Percentiles rank a stretch among this genome's conserved stretches.
These are phyloP conservation scores for Pantherophis guttatus DNA, from an alignment of 2,113 vertebrate species.

Conservation along the genomic window DNA sequence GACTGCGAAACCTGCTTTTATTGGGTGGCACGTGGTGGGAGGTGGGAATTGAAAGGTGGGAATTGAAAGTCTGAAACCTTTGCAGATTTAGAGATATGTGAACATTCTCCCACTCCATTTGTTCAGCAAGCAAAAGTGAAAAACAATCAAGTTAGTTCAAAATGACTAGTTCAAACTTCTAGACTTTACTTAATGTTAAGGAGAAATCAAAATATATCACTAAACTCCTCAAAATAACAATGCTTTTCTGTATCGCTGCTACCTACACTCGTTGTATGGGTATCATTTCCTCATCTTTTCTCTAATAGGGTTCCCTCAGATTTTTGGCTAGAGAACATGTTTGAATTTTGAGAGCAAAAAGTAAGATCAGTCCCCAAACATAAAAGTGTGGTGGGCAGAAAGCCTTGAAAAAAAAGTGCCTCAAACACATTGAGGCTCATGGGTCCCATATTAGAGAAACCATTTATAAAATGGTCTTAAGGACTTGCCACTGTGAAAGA, in stretches of 20 bases:
- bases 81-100: too few relatives aligned
- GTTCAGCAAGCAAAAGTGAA: too few relatives aligned
- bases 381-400: not conserved
- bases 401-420: not conserved
- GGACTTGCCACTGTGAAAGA: not conserved
- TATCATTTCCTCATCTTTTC: not conserved
- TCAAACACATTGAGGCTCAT: not conserved
- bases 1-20: not conserved
- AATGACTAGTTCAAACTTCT: too few relatives aligned
- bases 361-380: not conserved
- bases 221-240: too few relatives aligned
- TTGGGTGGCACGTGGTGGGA: not conserved
- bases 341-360: not conserved
- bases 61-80: too few relatives aligned
- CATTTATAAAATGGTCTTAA: not conserved
- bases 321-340: not conserved
- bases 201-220: too few relatives aligned
- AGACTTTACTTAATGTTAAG: too few relatives aligned
- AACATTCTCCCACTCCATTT: too few relatives aligned
- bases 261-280: not conserved
- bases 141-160: too few relatives aligned
- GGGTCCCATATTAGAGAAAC: not conserved
- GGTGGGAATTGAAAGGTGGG: too few relatives aligned
- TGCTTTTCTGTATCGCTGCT: too few relatives aligned
- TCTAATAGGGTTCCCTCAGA: not conserved